phyloP scores from a whole-genome alignment of 2,888 invertebrate species.

The Brachyptera putata region DNA sequence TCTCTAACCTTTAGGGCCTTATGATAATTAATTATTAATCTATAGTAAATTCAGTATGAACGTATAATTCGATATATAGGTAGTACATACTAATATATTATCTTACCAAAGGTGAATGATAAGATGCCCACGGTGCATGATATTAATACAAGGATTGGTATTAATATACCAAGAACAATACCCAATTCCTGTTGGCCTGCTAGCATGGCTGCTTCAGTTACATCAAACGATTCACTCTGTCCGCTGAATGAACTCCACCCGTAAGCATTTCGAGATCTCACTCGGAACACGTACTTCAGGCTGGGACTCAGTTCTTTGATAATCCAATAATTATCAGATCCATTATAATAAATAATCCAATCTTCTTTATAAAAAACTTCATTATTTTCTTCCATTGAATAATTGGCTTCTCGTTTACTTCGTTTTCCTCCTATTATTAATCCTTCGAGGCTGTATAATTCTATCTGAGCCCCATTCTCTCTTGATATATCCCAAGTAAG shows the following conservation, averaged over 20 bases:
- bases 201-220: slow-evolving; percentile 49
- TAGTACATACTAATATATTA: no score
- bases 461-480: slow-evolving; percentile 71
- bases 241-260: slow-evolving; percentile 79
- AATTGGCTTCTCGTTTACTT: slow-evolving; percentile 36
- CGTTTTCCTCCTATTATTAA: slow-evolving; percentile 37
- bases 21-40: no score
- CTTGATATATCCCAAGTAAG: slow-evolving; percentile 77
- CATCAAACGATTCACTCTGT: slow-evolving; percentile 58
- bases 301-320: slow-evolving; percentile 61
- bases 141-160: slow-evolving; percentile 51
- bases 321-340: slow-evolving; percentile 77
- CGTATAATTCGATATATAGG: no score
- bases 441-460: slow-evolving; percentile 72
- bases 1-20: no score
- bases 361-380: slow-evolving; percentile 39
- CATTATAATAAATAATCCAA: slow-evolving; percentile 69
- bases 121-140: slow-evolving; percentile 45
- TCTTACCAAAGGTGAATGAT: slow-evolving; percentile 53
- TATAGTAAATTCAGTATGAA: no score
- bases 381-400: slow-evolving; percentile 37
- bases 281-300: slow-evolving; percentile 65
- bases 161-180: slow-evolving; percentile 59
- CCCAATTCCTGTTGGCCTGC: slow-evolving; percentile 52
- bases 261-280: slow-evolving; percentile 71